Percentiles rank a stretch among this genome's conserved stretches.
These are phyloP conservation scores for Calvadosia cruxmelitensis DNA, from an alignment of 30 jellyfish, hydroid and myxozoan species.

Conservation along the genomic window DNA sequence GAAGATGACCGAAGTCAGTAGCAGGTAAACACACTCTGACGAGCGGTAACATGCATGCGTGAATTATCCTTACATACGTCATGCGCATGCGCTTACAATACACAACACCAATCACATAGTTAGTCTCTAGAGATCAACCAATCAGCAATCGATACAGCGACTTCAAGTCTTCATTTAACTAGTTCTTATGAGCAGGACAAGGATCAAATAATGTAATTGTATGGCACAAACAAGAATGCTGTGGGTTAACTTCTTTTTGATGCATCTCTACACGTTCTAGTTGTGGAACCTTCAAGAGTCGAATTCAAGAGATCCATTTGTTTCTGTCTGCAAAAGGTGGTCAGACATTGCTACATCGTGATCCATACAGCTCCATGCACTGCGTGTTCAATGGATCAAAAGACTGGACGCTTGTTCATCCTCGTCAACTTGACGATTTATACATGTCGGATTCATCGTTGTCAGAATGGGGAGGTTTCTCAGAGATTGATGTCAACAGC, in stretches of 20 bases:
- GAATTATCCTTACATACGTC: too few species aligned
- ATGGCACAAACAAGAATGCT: too few species aligned
- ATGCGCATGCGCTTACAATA: too few species aligned
- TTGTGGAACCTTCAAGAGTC: conserved; percentile 41
- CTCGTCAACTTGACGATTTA: conserved; percentile 18
- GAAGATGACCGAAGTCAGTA: too few species aligned
- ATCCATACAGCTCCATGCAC: conserved; percentile 53
- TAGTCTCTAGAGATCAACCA: too few species aligned
- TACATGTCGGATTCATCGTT: conserved; percentile 31
- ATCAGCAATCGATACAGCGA: too few species aligned
- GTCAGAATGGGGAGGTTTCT: conserved; percentile 65
- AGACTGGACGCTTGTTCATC: conserved; percentile 50
- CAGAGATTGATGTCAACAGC: conserved; percentile 24
- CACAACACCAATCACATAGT: too few species aligned
- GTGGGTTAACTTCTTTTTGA: neutral
- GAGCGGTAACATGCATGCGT: too few species aligned
- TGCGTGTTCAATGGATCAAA: conserved; percentile 66
- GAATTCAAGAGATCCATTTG: conserved; percentile 48
- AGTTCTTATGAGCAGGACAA: too few species aligned
- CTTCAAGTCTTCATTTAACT: too few species aligned
- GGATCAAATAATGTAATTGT: too few species aligned
- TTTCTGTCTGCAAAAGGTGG: conserved; percentile 57
- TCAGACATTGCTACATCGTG: conserved; percentile 48
- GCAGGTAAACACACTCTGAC: too few species aligned
- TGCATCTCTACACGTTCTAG: conserved; percentile 7